Percentiles rank a stretch among this genome's conserved stretches.
Evolutionary conservation across 2,113 vertebrate genomes (phyloP).

Genomic region (Upupa epops): DNA sequence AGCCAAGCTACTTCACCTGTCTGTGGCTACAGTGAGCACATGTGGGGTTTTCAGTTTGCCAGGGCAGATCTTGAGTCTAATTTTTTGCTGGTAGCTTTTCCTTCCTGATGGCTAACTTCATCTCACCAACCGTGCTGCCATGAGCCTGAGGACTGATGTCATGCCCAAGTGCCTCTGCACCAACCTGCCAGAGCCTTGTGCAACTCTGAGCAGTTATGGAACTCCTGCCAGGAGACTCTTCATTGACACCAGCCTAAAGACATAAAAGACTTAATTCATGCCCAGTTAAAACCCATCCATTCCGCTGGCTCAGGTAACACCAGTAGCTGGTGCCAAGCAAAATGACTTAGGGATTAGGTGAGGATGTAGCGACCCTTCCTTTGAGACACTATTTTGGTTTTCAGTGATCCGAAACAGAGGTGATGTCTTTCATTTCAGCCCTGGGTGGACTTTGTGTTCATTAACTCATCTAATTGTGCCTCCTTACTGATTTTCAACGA

Average conservation of each 20-base stretch:
- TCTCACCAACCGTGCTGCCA: background rate
- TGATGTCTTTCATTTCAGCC: background rate
- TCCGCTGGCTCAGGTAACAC: background rate
- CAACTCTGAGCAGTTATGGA: accelerated
- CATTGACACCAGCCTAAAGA: background rate
- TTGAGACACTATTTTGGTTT: background rate
- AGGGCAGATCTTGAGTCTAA: background rate
- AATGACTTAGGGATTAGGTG: background rate
- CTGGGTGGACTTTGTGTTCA: background rate
- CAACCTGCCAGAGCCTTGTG: background rate
- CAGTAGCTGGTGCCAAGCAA: background rate
- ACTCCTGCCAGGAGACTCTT: background rate
- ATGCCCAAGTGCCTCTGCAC: accelerated
- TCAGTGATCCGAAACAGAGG: background rate
- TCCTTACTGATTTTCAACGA: background rate
- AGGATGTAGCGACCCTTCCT: background rate
- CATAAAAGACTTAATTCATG: background rate
- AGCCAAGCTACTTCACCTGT: background rate
- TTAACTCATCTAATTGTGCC: background rate
- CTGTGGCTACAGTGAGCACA: accelerated
- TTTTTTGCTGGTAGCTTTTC: background rate
- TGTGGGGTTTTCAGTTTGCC: background rate
- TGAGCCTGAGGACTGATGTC: accelerated
- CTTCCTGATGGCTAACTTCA: background rate
- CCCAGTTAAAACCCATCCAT: background rate